Base-by-base conservation (phyloP, 2,113 vertebrate genomes). In the Entelurus aequoreus region DNA sequence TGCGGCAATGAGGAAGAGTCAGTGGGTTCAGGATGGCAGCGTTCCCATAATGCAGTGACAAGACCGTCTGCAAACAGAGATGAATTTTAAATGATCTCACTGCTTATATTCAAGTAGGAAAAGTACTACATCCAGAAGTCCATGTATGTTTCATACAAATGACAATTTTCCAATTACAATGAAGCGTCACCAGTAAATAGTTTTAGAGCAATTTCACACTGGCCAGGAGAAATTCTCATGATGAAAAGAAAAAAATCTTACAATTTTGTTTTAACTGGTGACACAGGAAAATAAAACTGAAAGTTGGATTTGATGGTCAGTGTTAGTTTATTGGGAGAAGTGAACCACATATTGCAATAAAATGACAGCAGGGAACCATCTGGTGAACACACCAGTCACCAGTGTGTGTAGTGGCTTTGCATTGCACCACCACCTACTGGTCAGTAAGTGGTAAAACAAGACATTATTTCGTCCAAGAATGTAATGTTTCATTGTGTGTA, bases 21-120 rank as follows among this genome's bases (percentile, higher is more conserved):
- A 80, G 4, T 65, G 84, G 79, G 89, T 91, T 90, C 80, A 50
- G 68, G 68, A 21, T 89, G 89, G 90, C 87, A 75, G 65, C 36
- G 0, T 48, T 84, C 86, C 88, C 55, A 57, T 75, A 62, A 82
- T 88, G 88, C 85, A 86, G 85, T 21, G 28, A 60, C 58, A 36
- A 60, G 28, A 8, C 42, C 11, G 42, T 49, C 49, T 9, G 6
- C n/a, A 3, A 16, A 16, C 49, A 15, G 19, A 15, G 1, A 5
- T 15, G n/a, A 44, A 57, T 13, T 16, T 44, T n/a, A 56, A 28
- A 28, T 28, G 28, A 16, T 56, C n/a, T 40, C 9, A 19, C 38
- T 44, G 54, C 15, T 44, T 19, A 5, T 44, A 16, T n/a, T 15
- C 5, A 15, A 49, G 16, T 42, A 57, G 38, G 11, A 10, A 42